Evolutionary conservation across 2,113 vertebrate species (phyloP), one percentile per base, ranked within the genome.

Genomic region (Rhynchomys soricoides): DNA sequence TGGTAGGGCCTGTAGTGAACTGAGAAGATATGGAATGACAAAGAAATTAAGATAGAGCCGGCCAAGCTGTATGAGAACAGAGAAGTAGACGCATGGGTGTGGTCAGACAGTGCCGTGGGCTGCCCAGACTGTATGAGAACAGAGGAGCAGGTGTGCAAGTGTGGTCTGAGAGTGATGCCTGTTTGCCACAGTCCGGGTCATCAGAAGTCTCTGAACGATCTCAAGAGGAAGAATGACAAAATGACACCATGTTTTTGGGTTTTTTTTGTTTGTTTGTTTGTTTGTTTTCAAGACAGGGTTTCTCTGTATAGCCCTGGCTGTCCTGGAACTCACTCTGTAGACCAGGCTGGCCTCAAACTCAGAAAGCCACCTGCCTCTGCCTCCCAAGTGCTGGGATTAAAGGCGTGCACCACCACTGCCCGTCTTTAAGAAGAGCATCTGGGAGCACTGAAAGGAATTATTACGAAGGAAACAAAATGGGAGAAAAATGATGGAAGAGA

Each of bases 401-500:
- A n/a, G n/a, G n/a, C n/a, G n/a, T n/a, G n/a, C n/a, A n/a, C n/a
- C n/a, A n/a, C n/a, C n/a, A n/a, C n/a, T n/a, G n/a, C n/a, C n/a
- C n/a, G n/a, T n/a, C n/a, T n/a, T 86, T 89, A 77, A 70, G 94
- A 87, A 90, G 71, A 77, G n/a, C 81, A 91, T 88, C 95, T 34
- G 21, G 24, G 87, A 48, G 11, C 55, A 64, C 17, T 70, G 43
- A 24, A 92, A 55, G 83, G 64, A 91, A 91, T 64, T 48, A 48
- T 19, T 59, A 43, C 21, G 68, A 37, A 62, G 43, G 48, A 66
- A 66, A 45, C 24, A 64, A 31, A 59, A 24, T 62, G n/a, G 79
- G 37, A 71, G 17, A 87, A 94, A 37, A 29, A 74, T 2, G 16
- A 70, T 50, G 37, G n/a, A 45, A 64, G 57, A 86, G 22, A 11